phyloP scores from a whole-genome alignment of 2,888 invertebrate genomes.

The Hyles lineata region DNA sequence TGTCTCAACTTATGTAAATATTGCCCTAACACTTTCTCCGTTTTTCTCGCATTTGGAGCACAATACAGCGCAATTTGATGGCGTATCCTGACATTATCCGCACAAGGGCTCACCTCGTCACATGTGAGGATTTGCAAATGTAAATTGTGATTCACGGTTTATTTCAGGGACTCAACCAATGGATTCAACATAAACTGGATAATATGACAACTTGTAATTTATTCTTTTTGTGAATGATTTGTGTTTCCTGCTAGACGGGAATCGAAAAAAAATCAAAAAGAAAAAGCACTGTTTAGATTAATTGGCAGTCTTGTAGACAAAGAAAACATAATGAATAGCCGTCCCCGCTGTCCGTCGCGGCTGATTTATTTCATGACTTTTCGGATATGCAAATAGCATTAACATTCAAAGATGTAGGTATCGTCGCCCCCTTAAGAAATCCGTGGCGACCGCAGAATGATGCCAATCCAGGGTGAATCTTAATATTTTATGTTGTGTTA shows the following conservation, averaged over 20 bases:
- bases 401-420: constrained; percentile 82
- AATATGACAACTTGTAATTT: constrained; percentile 29
- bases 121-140: constrained; percentile 64
- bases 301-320: constrained; percentile 77
- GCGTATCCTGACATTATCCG: constrained; percentile 73
- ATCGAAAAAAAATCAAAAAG: constrained; percentile 39
- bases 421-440: constrained; percentile 74
- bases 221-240: constrained; percentile 33
- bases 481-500: constrained; percentile 85
- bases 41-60: constrained; percentile 81
- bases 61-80: constrained; percentile 82
- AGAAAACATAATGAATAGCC: constrained; percentile 75
- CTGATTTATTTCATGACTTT: constrained; percentile 85
- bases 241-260: constrained; percentile 23
- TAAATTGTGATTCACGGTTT: constrained; percentile 70
- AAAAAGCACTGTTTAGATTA: constrained; percentile 68
- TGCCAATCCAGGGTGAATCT: constrained; percentile 84
- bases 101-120: constrained; percentile 63
- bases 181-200: constrained; percentile 49
- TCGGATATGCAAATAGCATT: constrained; percentile 85
- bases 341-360: constrained; percentile 81
- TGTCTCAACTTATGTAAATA: constrained; percentile 84
- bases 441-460: constrained; percentile 80
- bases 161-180: constrained; percentile 56
- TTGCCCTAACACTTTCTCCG: constrained; percentile 80